Evolutionary conservation across 2,113 vertebrate species (phyloP), one percentile per base, ranked within the genome.

Genomic region (Cairina moschata): DNA sequence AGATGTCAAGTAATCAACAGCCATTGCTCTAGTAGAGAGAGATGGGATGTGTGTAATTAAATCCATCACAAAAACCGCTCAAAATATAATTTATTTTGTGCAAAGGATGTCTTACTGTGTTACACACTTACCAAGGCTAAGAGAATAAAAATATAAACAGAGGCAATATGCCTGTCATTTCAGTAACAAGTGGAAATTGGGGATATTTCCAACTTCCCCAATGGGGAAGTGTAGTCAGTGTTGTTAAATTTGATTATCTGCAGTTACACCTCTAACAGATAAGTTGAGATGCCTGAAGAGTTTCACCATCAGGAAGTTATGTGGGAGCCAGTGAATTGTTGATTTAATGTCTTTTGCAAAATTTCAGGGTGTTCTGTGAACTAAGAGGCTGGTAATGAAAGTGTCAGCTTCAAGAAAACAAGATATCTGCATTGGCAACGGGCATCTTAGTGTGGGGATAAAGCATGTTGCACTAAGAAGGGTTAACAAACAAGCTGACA

Each of bases 31-130:
- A 20, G 69, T 62, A 90, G 26, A 91, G 91, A 86, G 81, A 76
- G 54, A 42, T 25, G 83, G 94, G 65, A 76, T 91, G 25, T 90
- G 67, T 88, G 36, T 96, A 96, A 97, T 96, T 95, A 93, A 97
- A 96, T 91, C 88, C 63, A 81, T 90, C 91, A 90, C 76, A 95
- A 94, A 79, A 71, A 90, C 60, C 48, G 66, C 73, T 93, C 83
- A 60, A 32, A 83, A 84, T 91, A 65, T 93, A 93, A 96, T 78
- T 76, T 86, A 76, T 96, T 96, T 96, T 88, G 75, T 92, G 88
- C 85, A 95, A 92, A 95, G 72, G 73, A 56, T 96, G 84, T 73
- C 83, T 29, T 87, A 88, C 81, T 12, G 0, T 40, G 81, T 94
- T 89, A 90, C 74, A 68, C 83, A 89, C 87, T 95, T 94, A 88